A percentile compares a stretch with the other conserved stretches of the same genome.
Conservation (phyloP, 1,140 invertebrate species). For the Drosophila mauritiana region DNA sequence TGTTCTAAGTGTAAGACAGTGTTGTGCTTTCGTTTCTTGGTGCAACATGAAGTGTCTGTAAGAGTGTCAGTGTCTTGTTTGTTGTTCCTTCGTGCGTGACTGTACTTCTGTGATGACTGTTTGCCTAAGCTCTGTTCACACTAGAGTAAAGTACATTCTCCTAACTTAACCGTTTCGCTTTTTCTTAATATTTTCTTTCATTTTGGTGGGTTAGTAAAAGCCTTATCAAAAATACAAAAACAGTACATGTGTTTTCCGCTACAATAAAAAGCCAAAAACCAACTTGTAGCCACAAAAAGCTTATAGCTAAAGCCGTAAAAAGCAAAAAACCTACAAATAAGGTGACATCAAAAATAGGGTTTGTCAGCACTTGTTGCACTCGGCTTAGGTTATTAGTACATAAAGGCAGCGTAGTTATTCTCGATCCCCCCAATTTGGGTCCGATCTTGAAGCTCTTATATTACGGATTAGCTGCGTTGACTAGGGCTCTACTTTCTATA, state of each 20-base stretch:
- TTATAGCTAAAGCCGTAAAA: constrained; percentile 68
- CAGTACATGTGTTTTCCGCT: constrained; percentile 24
- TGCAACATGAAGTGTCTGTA: constrained; percentile 44
- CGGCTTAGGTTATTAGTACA: constrained; percentile 57
- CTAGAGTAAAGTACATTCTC: constrained; percentile 4
- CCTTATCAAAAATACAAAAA: constrained; percentile 55
- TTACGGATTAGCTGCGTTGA: constrained; percentile 44
- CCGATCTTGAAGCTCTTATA: constrained; percentile 29
- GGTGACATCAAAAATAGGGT: constrained; percentile 47
- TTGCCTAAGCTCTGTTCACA: constrained; percentile 25
- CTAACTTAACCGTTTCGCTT: constrained; percentile 9
- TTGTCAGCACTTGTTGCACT: constrained; percentile 41
- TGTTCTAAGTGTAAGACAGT: constrained; percentile 40
- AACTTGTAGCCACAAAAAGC: constrained; percentile 48
- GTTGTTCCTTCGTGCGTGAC: constrained; percentile 48
- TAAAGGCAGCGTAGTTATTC: constrained; percentile 46
- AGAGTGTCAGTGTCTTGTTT: constrained; percentile 36
- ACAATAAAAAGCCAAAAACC: constrained; percentile 35
- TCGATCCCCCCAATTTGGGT: constrained; percentile 8
- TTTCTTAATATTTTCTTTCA: constrained; percentile 7
- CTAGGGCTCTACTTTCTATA: constrained; percentile 52
- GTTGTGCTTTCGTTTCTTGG: constrained; percentile 31
- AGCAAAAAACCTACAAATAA: constrained; percentile 59
- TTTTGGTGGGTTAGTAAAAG: constrained; percentile 33
- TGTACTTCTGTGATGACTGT: constrained; percentile 55